Conservation (phyloP, 2,888 invertebrate genomes). For the Netelia melanura region DNA sequence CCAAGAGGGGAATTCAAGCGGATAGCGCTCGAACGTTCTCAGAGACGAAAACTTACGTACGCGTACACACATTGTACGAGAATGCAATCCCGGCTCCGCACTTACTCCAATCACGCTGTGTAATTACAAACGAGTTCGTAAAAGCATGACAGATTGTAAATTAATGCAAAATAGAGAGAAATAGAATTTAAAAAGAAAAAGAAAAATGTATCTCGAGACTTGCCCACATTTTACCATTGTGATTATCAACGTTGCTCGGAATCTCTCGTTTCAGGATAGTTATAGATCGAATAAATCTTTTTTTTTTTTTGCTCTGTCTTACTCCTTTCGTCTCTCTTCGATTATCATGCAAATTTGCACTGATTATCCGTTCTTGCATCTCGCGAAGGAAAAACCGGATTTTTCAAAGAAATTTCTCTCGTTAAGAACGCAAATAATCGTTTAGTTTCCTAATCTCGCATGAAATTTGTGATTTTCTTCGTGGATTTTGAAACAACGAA, state of each 20-base stretch:
- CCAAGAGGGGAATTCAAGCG: slow-evolving; percentile 42
- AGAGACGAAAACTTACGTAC: slow-evolving; percentile 27
- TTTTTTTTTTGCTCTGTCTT: neutral
- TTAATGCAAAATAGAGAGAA: slow-evolving; percentile 6
- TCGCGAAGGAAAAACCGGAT: too few species aligned
- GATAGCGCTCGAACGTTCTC: slow-evolving; percentile 23
- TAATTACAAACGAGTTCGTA: slow-evolving; percentile 42
- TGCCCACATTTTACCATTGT: neutral
- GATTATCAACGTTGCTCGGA: neutral
- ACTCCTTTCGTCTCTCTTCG: neutral
- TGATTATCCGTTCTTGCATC: neutral
- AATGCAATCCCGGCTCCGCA: slow-evolving; percentile 25
- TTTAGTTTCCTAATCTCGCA: too few species aligned
- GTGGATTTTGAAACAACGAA: too few species aligned
- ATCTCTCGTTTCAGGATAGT: neutral
- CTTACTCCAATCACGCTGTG: neutral
- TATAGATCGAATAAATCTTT: neutral
- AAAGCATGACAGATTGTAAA: slow-evolving; percentile 31
- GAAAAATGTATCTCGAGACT: neutral
- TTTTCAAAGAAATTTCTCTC: too few species aligned
- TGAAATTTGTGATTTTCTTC: too few species aligned
- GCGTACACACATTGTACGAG: slow-evolving; percentile 13
- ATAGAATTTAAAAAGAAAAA: neutral
- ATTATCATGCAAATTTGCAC: neutral
- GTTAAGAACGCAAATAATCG: too few species aligned